phyloP scores from a whole-genome alignment of 2,113 vertebrate species.

The Probosciger aterrimus region DNA sequence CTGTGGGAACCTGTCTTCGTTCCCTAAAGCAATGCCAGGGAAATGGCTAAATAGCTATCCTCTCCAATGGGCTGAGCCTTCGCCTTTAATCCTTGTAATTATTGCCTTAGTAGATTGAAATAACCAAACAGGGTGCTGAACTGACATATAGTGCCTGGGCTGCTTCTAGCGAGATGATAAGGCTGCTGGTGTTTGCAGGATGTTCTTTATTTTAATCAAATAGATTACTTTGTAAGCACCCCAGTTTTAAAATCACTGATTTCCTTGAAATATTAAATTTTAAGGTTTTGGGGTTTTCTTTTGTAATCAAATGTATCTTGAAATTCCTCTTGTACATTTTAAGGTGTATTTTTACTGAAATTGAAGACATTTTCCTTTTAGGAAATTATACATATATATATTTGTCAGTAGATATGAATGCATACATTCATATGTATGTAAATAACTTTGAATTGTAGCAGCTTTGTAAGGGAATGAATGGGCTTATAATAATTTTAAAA shows the following conservation, averaged over 20 bases:
- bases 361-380: background rate
- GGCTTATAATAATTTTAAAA: background rate
- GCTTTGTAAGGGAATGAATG: background rate
- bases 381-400: background rate
- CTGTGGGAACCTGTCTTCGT: background rate
- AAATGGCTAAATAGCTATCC: conserved; percentile 20
- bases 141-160: background rate
- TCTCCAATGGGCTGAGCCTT: background rate
- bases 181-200: background rate
- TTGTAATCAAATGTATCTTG: background rate
- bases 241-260: background rate
- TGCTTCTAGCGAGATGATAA: background rate
- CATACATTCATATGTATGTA: background rate
- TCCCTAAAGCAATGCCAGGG: conserved; percentile 14
- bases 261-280: background rate
- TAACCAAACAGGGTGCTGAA: background rate
- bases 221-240: background rate
- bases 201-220: background rate
- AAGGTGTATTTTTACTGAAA: background rate
- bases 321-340: background rate
- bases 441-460: background rate
- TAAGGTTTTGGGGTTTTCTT: accelerated
- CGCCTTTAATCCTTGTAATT: conserved; percentile 46
- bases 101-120: background rate
- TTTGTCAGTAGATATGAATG: background rate